Evolutionary conservation across 37 sponge, comb jelly and placozoan species (phyloP).

Genomic region (Chondrosia reniformis): DNA sequence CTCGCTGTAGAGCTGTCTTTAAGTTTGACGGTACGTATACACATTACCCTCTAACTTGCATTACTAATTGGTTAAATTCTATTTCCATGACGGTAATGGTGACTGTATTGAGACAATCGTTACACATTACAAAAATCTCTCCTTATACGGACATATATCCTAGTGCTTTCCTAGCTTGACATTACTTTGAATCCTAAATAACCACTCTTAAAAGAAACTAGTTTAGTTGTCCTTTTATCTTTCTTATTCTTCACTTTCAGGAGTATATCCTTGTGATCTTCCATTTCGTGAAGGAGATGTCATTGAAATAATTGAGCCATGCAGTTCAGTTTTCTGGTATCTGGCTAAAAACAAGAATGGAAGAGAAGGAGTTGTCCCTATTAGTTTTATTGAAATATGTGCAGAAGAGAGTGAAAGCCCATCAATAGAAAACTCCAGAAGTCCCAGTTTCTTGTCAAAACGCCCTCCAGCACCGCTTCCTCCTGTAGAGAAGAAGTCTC

Average conservation of each 20-base stretch:
- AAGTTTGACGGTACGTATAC: not conserved
- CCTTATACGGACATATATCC: too few relatives aligned
- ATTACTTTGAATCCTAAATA: too few relatives aligned
- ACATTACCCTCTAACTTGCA: too few relatives aligned
- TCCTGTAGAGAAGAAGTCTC: too few relatives aligned
- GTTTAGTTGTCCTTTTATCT: too few relatives aligned
- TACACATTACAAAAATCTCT: too few relatives aligned
- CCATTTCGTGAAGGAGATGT: slow-evolving; percentile 40
- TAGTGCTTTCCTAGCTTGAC: too few relatives aligned
- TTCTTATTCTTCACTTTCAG: slow-evolving; percentile 6
- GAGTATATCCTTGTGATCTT: slow-evolving; percentile 39
- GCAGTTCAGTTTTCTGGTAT: slow-evolving; percentile 57
- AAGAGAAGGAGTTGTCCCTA: slow-evolving; percentile 50
- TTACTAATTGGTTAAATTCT: too few relatives aligned
- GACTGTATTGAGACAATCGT: too few relatives aligned
- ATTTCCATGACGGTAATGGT: too few relatives aligned
- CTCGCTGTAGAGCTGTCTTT: not conserved
- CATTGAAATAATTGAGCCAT: slow-evolving; percentile 51
- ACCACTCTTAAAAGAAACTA: too few relatives aligned
- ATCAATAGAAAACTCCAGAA: not conserved
- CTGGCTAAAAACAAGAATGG: slow-evolving; percentile 40
- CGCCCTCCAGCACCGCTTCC: too few relatives aligned
- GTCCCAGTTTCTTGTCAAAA: not conserved
- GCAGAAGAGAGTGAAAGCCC: not conserved
- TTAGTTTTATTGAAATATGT: slow-evolving; percentile 42